These are phyloP conservation scores for Hippocampus barbouri DNA, from an alignment of 2,113 vertebrate species.

Conservation along the genomic window DNA sequence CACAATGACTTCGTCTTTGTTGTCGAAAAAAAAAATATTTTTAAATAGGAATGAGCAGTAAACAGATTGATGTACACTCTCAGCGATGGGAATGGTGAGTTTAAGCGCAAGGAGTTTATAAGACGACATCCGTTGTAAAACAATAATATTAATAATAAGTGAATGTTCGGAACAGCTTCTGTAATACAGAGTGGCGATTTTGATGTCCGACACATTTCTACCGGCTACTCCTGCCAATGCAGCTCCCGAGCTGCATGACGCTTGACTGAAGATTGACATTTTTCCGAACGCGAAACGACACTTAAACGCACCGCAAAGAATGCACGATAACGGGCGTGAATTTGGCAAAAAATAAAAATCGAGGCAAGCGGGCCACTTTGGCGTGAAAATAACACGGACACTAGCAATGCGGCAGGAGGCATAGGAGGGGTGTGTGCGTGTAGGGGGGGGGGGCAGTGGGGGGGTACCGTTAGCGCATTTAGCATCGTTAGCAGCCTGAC, in stretches of 20 bases:
- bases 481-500: conserved; percentile 57
- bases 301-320: neutral
- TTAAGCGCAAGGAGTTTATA: neutral
- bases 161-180: neutral
- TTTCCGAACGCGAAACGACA: neutral
- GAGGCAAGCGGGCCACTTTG: neutral
- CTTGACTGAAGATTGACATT: neutral
- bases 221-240: neutral
- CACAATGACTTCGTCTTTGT: neutral
- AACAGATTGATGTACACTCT: neutral
- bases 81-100: neutral
- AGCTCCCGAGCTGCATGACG: neutral
- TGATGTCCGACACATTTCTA: neutral
- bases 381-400: neutral
- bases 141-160: neutral
- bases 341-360: neutral
- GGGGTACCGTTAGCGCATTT: conserved; percentile 50
- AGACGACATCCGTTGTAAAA: neutral
- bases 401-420: conserved; percentile 37
- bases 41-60: neutral
- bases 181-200: neutral
- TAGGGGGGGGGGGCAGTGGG: neutral
- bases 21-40: neutral
- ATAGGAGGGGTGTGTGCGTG: too few species aligned
- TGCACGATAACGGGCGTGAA: neutral